A percentile compares a stretch with the other conserved stretches of the same genome.
Evolutionary conservation across 92 coral and sea anemone species (phyloP).

Genomic region (Epizoanthus illoricatus): DNA sequence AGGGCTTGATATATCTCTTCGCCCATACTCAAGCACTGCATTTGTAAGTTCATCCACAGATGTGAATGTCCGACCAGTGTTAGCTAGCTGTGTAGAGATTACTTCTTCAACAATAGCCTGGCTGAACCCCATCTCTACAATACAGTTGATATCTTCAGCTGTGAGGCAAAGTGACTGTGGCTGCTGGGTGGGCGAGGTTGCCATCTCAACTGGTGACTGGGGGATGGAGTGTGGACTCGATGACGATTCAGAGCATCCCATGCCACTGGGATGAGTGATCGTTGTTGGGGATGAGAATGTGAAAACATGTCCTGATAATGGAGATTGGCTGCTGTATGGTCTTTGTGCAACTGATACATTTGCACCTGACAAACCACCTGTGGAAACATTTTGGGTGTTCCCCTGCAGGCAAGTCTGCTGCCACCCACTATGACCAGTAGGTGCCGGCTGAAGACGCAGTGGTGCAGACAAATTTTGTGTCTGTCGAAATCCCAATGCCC

Average conservation of each 20-base stretch:
- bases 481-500: not conserved
- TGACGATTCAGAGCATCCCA: not conserved
- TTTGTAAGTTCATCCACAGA: conserved; percentile 61
- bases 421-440: not conserved
- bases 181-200: not conserved
- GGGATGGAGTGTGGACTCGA: not conserved
- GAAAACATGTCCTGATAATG: not conserved
- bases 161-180: conserved; percentile 20
- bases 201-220: not conserved
- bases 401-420: not conserved
- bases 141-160: conserved; percentile 33
- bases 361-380: not conserved
- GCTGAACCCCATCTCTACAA: conserved; percentile 71
- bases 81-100: conserved; percentile 42
- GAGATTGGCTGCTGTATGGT: not conserved
- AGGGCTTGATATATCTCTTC: not conserved
- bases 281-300: conserved; percentile 13
- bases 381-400: not conserved
- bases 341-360: not conserved
- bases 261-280: conserved; percentile 24
- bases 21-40: conserved; percentile 60
- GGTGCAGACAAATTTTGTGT: not conserved
- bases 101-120: conserved; percentile 66
- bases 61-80: conserved; percentile 55
- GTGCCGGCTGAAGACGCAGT: not conserved